Evolutionary conservation across 2,797 vertebrate species (phyloP).

Genomic region (Oryzias dopingdopingensis): DNA sequence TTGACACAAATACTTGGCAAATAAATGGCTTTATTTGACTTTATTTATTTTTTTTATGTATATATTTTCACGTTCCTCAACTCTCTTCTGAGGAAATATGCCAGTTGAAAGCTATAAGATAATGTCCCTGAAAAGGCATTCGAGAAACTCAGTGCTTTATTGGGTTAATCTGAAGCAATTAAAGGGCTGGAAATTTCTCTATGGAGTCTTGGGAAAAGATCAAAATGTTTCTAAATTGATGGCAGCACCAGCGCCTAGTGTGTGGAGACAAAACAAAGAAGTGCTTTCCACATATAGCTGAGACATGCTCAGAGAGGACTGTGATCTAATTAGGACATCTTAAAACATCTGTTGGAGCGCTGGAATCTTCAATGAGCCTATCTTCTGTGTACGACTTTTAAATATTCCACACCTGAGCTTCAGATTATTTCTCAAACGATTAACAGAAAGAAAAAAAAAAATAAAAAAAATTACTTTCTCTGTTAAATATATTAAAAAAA

Average conservation of each 20-base stretch:
- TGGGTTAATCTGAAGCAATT: constrained; percentile 68
- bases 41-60: background rate
- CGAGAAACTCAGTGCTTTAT: constrained; percentile 54
- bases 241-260: constrained; percentile 21
- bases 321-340: constrained; percentile 55
- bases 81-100: constrained; percentile 14
- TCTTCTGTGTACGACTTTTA: constrained; percentile 16
- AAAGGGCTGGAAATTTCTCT: constrained; percentile 45
- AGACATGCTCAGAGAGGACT: constrained; percentile 32
- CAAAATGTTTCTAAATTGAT: constrained; percentile 52
- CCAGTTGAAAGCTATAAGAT: constrained; percentile 10
- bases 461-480: background rate
- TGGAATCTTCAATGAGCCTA: constrained; percentile 22
- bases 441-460: no score
- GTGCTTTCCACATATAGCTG: constrained; percentile 37
- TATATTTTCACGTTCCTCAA: constrained; percentile 1
- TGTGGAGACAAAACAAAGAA: constrained; percentile 47
- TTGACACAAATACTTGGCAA: background rate
- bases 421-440: constrained; percentile 2
- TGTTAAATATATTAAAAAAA: no score
- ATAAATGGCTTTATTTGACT: background rate
- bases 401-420: constrained; percentile 14
- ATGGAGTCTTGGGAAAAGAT: constrained; percentile 54
- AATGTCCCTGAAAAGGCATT: constrained; percentile 36
- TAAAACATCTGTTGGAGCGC: constrained; percentile 40